phyloP scores from a whole-genome alignment of 2,888 invertebrate genomes.

The Deladenus siricidicola region DNA sequence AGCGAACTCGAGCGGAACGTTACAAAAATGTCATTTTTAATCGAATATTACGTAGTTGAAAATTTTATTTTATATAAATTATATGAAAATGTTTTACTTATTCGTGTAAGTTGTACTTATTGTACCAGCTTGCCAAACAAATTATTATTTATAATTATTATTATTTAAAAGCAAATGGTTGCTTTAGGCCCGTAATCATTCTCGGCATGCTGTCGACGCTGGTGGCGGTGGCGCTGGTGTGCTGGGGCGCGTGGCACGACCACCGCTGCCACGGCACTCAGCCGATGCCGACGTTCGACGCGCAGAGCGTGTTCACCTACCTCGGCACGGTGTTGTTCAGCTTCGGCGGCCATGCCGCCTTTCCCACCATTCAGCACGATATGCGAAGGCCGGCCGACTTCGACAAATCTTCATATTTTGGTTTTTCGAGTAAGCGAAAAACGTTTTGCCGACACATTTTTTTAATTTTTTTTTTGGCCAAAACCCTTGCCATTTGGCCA shows the following conservation, averaged over 20 bases:
- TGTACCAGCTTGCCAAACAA: too few species aligned
- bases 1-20: too few species aligned
- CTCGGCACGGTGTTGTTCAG: constrained; percentile 19
- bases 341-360: constrained; percentile 38
- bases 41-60: too few species aligned
- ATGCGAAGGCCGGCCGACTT: constrained; percentile 37
- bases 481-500: too few species aligned
- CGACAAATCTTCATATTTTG: constrained; percentile 27
- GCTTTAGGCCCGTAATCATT: constrained; percentile 26
- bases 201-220: constrained; percentile 17
- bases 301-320: constrained; percentile 2
- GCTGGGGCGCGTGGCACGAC: constrained; percentile 9
- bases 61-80: too few species aligned
- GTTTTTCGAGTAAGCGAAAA: constrained; percentile 23
- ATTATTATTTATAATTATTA: too few species aligned
- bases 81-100: too few species aligned
- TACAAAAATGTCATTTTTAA: too few species aligned
- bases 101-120: too few species aligned
- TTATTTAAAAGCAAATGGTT: too few species aligned
- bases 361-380: constrained; percentile 42
- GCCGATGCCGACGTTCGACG: constrained; percentile 9
- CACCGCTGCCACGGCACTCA: background rate
- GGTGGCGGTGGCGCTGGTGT: constrained; percentile 12
- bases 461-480: too few species aligned
- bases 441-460: too few species aligned